These are phyloP conservation scores for Mythimna loreyi DNA, from an alignment of 2,888 invertebrate species.

Conservation along the genomic window DNA sequence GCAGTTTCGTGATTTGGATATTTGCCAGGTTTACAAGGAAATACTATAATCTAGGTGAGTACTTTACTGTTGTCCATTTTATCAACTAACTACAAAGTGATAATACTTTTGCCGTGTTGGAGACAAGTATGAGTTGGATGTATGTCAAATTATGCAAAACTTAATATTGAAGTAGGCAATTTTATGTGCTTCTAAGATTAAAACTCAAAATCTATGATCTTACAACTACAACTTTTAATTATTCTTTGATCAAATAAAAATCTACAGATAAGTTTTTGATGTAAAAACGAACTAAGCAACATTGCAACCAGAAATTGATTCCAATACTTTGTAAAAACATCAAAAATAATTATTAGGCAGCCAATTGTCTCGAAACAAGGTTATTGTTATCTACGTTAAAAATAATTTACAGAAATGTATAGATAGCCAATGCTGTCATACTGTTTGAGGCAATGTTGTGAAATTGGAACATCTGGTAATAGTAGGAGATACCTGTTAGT, in stretches of 20 bases:
- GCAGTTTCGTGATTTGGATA: conserved; percentile 33
- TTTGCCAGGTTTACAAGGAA: conserved; percentile 33
- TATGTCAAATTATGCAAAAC: conserved; percentile 27
- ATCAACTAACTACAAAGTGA: conserved; percentile 16
- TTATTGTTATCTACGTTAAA: conserved; percentile 20
- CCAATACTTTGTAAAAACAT: conserved; percentile 19
- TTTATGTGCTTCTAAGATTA: background rate
- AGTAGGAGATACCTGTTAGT: conserved; percentile 83
- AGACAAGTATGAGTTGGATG: conserved; percentile 11
- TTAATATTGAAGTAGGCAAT: conserved; percentile 19
- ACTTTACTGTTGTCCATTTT: conserved; percentile 12
- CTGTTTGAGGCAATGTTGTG: conserved; percentile 53
- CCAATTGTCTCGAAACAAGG: conserved; percentile 19
- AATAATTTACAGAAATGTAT: conserved; percentile 22
- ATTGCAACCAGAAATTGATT: background rate
- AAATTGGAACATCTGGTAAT: conserved; percentile 57
- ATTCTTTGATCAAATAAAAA: background rate
- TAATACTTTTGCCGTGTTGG: background rate
- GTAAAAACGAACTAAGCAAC: conserved; percentile 4
- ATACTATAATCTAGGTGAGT: conserved; percentile 30
- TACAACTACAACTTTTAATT: background rate
- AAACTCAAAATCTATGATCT: background rate
- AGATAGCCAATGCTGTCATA: conserved; percentile 22
- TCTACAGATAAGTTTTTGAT: background rate
- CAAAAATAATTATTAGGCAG: conserved; percentile 9